phyloP scores from a whole-genome alignment of 2,797 vertebrate genomes.

The Halcyon chelicuti region DNA sequence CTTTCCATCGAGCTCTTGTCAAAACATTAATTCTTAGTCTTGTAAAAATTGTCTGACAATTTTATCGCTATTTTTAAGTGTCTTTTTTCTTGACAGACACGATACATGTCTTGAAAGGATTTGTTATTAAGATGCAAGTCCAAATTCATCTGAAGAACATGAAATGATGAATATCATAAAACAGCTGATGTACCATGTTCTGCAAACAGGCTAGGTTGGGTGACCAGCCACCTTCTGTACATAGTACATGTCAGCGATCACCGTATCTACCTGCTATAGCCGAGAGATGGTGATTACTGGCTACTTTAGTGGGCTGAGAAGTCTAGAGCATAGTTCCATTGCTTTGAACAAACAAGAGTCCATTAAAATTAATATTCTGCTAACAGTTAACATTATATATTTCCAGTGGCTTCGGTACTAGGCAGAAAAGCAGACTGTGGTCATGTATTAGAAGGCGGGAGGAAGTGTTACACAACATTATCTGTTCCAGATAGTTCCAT shows the following conservation, averaged over 20 bases:
- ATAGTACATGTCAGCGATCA: neutral
- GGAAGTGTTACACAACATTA: neutral
- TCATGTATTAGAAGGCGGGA: neutral
- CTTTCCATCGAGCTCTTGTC: neutral
- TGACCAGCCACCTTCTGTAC: neutral
- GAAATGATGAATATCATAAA: neutral
- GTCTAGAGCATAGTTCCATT: neutral
- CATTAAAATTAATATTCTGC: neutral
- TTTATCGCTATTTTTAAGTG: neutral
- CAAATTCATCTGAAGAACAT: neutral
- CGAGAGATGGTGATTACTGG: neutral
- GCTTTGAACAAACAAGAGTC: neutral
- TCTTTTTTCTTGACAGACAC: neutral
- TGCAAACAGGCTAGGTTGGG: neutral
- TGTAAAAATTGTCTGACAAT: neutral
- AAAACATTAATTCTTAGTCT: neutral
- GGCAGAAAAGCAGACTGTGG: neutral
- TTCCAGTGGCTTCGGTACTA: neutral
- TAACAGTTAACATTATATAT: neutral
- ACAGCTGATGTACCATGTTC: neutral
- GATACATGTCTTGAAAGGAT: neutral
- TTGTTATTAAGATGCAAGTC: neutral
- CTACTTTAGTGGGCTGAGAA: neutral
- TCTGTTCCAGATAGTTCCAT: neutral
- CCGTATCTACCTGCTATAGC: accelerated